Conservation (phyloP, 2,888 invertebrate species). For the Andrena dorsata region DNA sequence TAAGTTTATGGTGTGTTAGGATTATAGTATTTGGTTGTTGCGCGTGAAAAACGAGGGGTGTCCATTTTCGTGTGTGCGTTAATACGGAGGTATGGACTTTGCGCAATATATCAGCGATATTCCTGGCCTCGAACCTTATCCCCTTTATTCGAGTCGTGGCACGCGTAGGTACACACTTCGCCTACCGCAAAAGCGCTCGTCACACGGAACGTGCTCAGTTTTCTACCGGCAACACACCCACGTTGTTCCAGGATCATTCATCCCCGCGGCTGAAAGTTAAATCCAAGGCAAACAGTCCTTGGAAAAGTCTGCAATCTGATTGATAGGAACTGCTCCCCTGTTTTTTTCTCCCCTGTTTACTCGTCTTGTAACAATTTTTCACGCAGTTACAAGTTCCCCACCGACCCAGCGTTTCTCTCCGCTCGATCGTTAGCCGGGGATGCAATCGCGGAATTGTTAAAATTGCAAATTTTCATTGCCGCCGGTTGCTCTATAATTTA, state of each 20-base stretch:
- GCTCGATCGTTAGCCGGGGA: not conserved
- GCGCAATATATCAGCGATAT: constrained; percentile 64
- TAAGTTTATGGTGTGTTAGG: constrained; percentile 9
- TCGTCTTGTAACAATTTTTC: constrained; percentile 3
- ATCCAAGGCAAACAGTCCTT: constrained; percentile 56
- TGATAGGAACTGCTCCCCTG: constrained; percentile 47
- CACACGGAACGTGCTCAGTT: constrained; percentile 63
- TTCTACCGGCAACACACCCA: constrained; percentile 53
- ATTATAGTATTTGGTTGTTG: constrained; percentile 16
- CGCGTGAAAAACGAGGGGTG: constrained; percentile 25
- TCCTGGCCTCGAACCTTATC: constrained; percentile 69
- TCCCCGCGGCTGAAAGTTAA: constrained; percentile 57
- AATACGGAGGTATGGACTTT: constrained; percentile 62
- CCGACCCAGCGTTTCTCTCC: not conserved
- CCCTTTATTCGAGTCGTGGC: constrained; percentile 74
- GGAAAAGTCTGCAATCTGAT: constrained; percentile 60
- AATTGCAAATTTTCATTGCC: too few relatives aligned
- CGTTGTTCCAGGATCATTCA: constrained; percentile 47
- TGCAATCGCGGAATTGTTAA: too few relatives aligned
- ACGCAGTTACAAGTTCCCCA: not conserved
- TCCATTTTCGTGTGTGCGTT: constrained; percentile 47
- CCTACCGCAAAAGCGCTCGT: constrained; percentile 62
- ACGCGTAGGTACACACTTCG: constrained; percentile 69
- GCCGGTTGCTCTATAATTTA: not conserved
- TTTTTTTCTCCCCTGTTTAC: constrained; percentile 1